Conservation (phyloP, 2,888 invertebrate genomes). For the Drosophila nr. fundita region DNA sequence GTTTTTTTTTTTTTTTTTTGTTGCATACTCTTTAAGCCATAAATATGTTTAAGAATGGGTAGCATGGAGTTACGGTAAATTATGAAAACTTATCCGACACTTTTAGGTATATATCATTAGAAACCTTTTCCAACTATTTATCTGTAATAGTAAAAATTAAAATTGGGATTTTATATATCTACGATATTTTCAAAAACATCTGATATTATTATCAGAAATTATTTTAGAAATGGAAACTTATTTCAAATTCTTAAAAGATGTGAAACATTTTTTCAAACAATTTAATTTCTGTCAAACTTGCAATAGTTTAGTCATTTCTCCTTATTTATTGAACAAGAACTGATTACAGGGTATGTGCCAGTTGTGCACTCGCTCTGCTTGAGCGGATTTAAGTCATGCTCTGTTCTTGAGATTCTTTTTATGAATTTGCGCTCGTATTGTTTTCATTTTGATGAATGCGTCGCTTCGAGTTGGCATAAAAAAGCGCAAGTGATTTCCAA, state of each 20-base stretch:
- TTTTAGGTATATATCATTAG: not conserved
- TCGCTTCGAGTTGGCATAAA: slow-evolving; percentile 41
- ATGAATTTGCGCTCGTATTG: slow-evolving; percentile 57
- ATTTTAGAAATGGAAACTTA: not conserved
- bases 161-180: rapidly evolving
- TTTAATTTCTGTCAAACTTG: not conserved
- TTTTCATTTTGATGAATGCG: slow-evolving; percentile 60
- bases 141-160: not conserved
- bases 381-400: slow-evolving; percentile 23
- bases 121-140: not conserved
- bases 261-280: not conserved
- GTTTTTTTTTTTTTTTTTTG: not conserved
- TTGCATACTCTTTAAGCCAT: slow-evolving; percentile 12
- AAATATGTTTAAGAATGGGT: not conserved
- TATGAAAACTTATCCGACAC: not conserved
- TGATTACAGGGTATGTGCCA: slow-evolving; percentile 18
- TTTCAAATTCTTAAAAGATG: not conserved
- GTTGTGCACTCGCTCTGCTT: not conserved
- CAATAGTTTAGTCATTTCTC: not conserved
- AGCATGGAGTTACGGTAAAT: not conserved
- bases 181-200: too few relatives aligned
- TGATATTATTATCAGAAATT: not conserved
- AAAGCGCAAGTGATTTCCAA: slow-evolving; percentile 67
- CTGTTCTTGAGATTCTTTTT: slow-evolving; percentile 35
- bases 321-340: not conserved